Evolutionary conservation across 2,113 vertebrate genomes (phyloP).

Genomic region (Rallus limicola): DNA sequence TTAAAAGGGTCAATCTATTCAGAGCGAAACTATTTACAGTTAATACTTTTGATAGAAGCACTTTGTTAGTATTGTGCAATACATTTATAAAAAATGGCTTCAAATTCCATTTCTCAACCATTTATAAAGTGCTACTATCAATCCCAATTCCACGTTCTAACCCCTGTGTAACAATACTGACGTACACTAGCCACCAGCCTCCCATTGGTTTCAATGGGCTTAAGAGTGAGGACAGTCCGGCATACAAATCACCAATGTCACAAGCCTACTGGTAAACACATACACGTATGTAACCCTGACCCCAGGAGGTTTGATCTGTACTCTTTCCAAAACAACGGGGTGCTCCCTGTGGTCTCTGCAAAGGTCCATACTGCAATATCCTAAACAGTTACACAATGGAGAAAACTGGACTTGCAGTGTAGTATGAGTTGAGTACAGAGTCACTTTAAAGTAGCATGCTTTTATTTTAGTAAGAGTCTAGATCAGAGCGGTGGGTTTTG

Average conservation of each 20-base stretch:
- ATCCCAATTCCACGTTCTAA: conserved; percentile 58
- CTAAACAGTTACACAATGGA: conserved; percentile 75
- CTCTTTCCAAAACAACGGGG: conserved; percentile 46
- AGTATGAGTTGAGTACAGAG: conserved; percentile 61
- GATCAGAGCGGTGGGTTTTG: conserved; percentile 87
- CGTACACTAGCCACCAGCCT: conserved; percentile 5
- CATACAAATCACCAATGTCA: conserved; percentile 75
- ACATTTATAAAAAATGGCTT: conserved; percentile 82
- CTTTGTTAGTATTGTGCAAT: conserved; percentile 77
- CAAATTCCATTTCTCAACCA: conserved; percentile 78
- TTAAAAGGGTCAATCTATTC: conserved; percentile 63
- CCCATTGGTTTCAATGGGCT: conserved; percentile 44
- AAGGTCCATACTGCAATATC: conserved; percentile 68
- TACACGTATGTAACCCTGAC: conserved; percentile 72
- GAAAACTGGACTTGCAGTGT: conserved; percentile 67
- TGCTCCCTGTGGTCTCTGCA: conserved; percentile 62
- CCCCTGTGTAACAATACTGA: conserved; percentile 9
- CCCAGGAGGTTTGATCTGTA: conserved; percentile 43
- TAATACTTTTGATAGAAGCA: conserved; percentile 80
- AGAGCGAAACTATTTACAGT: conserved; percentile 69
- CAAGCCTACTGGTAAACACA: conserved; percentile 79
- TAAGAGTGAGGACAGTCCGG: conserved; percentile 69
- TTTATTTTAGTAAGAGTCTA: background rate
- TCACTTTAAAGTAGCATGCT: conserved; percentile 74
- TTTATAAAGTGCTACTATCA: conserved; percentile 83